phyloP scores from a whole-genome alignment of 2,113 vertebrate species.

The Barnardius zonarius region DNA sequence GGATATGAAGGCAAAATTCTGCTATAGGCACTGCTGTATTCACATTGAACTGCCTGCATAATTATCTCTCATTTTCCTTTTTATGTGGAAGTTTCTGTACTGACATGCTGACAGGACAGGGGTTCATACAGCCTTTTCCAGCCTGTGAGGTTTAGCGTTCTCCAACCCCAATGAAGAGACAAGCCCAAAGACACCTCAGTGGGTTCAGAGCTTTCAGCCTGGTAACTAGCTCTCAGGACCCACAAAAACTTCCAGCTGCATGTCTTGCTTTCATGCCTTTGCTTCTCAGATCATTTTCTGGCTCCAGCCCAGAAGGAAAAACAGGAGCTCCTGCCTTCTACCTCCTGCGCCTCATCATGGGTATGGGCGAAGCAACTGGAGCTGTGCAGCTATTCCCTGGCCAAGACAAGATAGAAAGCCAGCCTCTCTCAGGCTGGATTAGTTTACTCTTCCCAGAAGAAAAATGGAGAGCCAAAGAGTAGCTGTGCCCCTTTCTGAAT shows the following conservation, averaged over 20 bases:
- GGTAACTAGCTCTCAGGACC: neutral
- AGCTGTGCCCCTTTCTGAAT: neutral
- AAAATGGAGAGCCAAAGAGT: neutral
- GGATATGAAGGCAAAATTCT: neutral
- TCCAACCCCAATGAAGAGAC: neutral
- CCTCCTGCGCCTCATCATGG: neutral
- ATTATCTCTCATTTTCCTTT: neutral
- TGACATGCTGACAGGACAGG: neutral
- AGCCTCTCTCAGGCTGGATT: neutral
- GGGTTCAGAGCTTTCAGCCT: neutral
- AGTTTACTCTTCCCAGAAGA: neutral
- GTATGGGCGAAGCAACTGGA: rapidly evolving
- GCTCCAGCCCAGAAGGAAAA: neutral
- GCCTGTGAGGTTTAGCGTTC: neutral
- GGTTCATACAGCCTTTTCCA: neutral
- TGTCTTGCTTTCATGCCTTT: rapidly evolving
- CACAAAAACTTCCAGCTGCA: neutral
- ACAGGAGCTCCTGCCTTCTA: neutral
- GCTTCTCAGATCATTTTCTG: neutral
- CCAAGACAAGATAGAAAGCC: neutral
- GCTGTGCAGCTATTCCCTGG: neutral
- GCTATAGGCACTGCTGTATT: neutral
- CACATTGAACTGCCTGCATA: neutral
- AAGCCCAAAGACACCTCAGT: neutral
- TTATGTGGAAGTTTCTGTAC: neutral